Base-by-base conservation (phyloP, 2,888 invertebrate genomes). In the Rutpela maculata region DNA sequence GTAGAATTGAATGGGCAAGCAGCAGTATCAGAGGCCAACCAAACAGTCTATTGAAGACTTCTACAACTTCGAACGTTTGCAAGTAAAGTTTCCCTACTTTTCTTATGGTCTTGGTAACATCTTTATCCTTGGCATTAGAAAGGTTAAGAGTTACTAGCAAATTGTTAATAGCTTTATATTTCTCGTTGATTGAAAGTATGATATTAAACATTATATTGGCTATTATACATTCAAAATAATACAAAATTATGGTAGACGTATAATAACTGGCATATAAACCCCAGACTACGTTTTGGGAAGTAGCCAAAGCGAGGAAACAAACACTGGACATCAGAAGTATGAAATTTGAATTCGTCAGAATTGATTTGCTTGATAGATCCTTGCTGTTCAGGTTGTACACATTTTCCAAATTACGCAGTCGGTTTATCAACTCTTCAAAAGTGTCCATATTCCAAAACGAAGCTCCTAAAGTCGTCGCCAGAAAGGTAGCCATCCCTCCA, bases 391-490 rank as follows among this genome's bases (percentile, higher is more conserved):
- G 7, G 7, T 35, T 35, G 9, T 9, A 35, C 6, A 9, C 7
- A 35, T 35, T 35, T 55, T 55, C 55, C 12, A 59, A 59, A 19
- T 59, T 10, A 3, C 1, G 1, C 1, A 59, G 9, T 19, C 18
- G 19, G 7, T 19, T 19, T 11, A 65, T 38, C 1, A 70, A n/a
- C n/a, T 70, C 43, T 43, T 60, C 18, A 60, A 60, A 70, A 7
- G 70, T 60, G 22, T 22, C 15, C 60, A 38, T 70, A 22, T 70
- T 70, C 70, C 70, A 70, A 17, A 70, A 60, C 9, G 57, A 38
- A 19, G 70, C 70, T 11, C 60, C 60, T 15, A 70, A n/a, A 43
- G 19, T 22, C 2, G 60, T 60, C 26, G 43, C n/a, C n/a, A 70
- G 22, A 17, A 19, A 60, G 43, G 22, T 43, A 18, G 6, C n/a